phyloP scores from a whole-genome alignment of 1,140 invertebrate genomes.

The Dryas iulia region DNA sequence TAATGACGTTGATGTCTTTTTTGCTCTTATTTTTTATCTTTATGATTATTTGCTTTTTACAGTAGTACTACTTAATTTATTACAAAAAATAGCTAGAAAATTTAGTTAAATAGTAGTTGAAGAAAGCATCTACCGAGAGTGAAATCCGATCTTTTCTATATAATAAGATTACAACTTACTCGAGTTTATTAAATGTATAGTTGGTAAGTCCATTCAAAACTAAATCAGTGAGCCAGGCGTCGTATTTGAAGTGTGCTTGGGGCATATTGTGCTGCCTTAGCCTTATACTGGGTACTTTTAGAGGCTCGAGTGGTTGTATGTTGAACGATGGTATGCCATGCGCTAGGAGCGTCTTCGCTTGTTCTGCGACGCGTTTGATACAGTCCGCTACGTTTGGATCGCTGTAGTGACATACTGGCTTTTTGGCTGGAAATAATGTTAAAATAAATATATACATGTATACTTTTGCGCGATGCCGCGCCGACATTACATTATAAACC shows the following conservation, averaged over 20 bases:
- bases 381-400: conserved; percentile 82
- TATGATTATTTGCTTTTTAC: too few species aligned
- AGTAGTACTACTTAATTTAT: too few species aligned
- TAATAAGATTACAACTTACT: conserved; percentile 54
- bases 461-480: too few species aligned
- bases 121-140: too few species aligned
- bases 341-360: conserved; percentile 53
- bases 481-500: too few species aligned
- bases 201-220: conserved; percentile 67
- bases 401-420: conserved; percentile 80
- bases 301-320: conserved; percentile 65
- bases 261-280: conserved; percentile 67
- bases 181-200: conserved; percentile 72
- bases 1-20: too few species aligned
- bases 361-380: conserved; percentile 78
- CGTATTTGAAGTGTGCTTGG: conserved; percentile 67
- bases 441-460: too few species aligned
- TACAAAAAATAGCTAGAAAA: too few species aligned
- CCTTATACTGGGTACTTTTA: conserved; percentile 66
- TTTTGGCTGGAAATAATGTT: conserved; percentile 37
- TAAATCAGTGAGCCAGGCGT: conserved; percentile 73
- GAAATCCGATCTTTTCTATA: too few species aligned
- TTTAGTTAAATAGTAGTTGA: too few species aligned
- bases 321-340: conserved; percentile 60
- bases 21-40: too few species aligned